phyloP scores from a whole-genome alignment of 2,888 invertebrate genomes.

The Scaptomyza tumidula region DNA sequence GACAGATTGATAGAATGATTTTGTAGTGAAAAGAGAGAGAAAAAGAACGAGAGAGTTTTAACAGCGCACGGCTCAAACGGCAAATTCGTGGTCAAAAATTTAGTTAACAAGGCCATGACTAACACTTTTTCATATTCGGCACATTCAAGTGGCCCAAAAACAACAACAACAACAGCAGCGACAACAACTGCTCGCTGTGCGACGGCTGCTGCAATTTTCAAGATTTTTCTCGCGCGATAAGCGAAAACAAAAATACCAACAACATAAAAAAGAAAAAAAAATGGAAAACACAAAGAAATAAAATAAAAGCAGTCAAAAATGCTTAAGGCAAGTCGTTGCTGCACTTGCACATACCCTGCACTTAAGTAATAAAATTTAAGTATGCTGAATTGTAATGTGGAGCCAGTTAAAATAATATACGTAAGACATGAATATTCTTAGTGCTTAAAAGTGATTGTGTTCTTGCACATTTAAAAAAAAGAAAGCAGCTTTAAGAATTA shows the following conservation, averaged over 20 bases:
- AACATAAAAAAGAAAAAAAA: slow-evolving; percentile 21
- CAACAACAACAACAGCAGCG: slow-evolving; percentile 24
- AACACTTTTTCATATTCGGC: slow-evolving; percentile 68
- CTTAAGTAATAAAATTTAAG: not conserved
- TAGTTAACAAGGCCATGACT: slow-evolving; percentile 81
- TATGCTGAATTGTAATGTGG: not conserved
- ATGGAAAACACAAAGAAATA: slow-evolving; percentile 19
- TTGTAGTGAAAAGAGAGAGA: not conserved
- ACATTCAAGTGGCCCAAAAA: slow-evolving; percentile 57
- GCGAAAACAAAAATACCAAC: slow-evolving; percentile 53
- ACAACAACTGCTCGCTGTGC: slow-evolving; percentile 19
- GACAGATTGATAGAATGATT: not conserved
- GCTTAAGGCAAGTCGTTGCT: not conserved
- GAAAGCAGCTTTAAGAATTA: not conserved
- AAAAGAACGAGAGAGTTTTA: slow-evolving; percentile 5
- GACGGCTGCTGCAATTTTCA: slow-evolving; percentile 66
- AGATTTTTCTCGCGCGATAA: slow-evolving; percentile 80
- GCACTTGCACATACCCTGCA: slow-evolving; percentile 17
- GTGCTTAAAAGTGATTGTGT: not conserved
- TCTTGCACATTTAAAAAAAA: not conserved
- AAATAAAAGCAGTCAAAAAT: slow-evolving; percentile 37
- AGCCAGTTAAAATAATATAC: not conserved
- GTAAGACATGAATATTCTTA: not conserved
- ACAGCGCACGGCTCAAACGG: slow-evolving; percentile 30
- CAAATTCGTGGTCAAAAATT: slow-evolving; percentile 75